A percentile compares a stretch with the other conserved stretches of the same genome.
Evolutionary conservation across 2,113 vertebrate species (phyloP).

Genomic region (Poeciliopsis occidentalis): DNA sequence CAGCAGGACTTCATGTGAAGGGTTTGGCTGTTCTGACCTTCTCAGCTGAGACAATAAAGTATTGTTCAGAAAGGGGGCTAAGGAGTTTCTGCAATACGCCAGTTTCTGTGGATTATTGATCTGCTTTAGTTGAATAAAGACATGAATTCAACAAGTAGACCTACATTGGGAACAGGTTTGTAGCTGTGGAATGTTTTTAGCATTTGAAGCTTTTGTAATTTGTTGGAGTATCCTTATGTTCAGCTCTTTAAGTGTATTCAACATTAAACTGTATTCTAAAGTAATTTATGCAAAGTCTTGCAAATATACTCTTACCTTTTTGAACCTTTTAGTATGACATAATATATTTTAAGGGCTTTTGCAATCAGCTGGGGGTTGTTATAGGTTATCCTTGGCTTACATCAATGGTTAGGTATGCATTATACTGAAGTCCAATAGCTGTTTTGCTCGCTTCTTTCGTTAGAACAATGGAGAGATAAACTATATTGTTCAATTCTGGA

Average conservation of each 20-base stretch:
- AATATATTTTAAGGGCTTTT: background rate
- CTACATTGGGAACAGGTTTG: background rate
- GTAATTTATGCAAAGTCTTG: no score
- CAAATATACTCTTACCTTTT: no score
- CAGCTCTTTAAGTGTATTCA: no score
- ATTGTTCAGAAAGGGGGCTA: constrained; percentile 35
- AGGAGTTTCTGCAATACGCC: constrained; percentile 11
- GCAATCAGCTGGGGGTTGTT: no score
- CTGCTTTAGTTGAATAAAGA: background rate
- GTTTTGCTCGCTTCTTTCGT: background rate
- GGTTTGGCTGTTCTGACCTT: constrained; percentile 31
- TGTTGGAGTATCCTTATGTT: no score
- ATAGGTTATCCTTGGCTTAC: no score
- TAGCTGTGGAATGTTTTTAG: background rate
- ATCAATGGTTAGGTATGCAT: no score
- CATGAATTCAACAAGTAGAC: background rate
- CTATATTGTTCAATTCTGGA: background rate
- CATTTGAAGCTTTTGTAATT: no score
- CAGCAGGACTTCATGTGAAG: constrained; percentile 30
- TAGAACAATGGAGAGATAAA: background rate
- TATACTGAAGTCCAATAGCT: no score
- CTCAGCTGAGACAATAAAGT: constrained; percentile 25
- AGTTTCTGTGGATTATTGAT: background rate
- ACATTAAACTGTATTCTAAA: no score
- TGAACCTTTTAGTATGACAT: no score